Evolutionary conservation across 1,140 invertebrate species (phyloP).

Genomic region (Nebria ingens): DNA sequence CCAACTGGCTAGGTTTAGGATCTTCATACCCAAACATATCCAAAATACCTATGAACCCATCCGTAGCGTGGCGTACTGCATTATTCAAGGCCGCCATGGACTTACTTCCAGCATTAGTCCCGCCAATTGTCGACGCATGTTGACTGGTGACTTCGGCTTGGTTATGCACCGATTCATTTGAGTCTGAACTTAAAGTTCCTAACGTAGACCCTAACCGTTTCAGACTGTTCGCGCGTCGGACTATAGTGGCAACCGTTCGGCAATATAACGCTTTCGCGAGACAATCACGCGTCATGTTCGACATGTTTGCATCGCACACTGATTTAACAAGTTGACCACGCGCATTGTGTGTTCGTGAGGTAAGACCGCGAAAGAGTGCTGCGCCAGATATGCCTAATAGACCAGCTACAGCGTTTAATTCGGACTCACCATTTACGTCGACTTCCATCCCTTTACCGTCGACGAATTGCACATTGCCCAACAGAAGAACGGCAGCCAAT

Average conservation of each 20-base stretch:
- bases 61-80: slow-evolving; percentile 84
- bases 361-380: slow-evolving; percentile 69
- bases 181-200: slow-evolving; percentile 81
- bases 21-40: slow-evolving; percentile 97
- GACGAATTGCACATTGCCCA: slow-evolving; percentile 84
- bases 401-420: slow-evolving; percentile 73
- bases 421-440: slow-evolving; percentile 63
- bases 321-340: slow-evolving; percentile 75
- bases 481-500: slow-evolving; percentile 75
- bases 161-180: slow-evolving; percentile 84
- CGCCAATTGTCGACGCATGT: slow-evolving; percentile 70
- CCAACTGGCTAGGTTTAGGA: slow-evolving; percentile 77
- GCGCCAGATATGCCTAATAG: slow-evolving; percentile 69
- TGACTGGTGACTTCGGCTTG: slow-evolving; percentile 75
- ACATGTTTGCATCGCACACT: slow-evolving; percentile 72
- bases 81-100: slow-evolving; percentile 88
- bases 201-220: slow-evolving; percentile 79
- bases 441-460: slow-evolving; percentile 65
- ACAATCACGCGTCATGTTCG: slow-evolving; percentile 77
- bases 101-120: slow-evolving; percentile 67
- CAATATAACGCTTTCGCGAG: slow-evolving; percentile 89
- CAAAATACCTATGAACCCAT: slow-evolving; percentile 88
- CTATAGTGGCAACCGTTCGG: slow-evolving; percentile 89
- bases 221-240: slow-evolving; percentile 81
- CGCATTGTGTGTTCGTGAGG: slow-evolving; percentile 71